Evolutionary conservation across 2,888 invertebrate genomes (phyloP), one percentile per base, ranked within the genome.

Genomic region (Sturmia bella): DNA sequence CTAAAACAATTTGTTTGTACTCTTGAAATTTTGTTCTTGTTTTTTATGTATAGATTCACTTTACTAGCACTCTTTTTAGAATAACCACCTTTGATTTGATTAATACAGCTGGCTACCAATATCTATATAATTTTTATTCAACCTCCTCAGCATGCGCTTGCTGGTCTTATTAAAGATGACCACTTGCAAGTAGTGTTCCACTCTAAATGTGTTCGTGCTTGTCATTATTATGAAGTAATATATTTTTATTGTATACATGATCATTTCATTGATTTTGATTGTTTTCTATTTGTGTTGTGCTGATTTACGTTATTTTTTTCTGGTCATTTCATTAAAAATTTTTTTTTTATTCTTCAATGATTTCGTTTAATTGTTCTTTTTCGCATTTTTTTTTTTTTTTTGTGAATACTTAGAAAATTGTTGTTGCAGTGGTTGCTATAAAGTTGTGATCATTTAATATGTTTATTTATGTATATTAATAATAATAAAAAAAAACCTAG

Each of bases 191-290:
- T 12, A 45, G 61, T 72, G 52, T 56, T 48, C 56, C 37, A 56
- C 11, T 48, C 32, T 43, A 6, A 24, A 24, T 69, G 56, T 56
- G 45, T 64, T 57, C 43, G 50, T 72, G 70, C 61, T 59, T 61
- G 32, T 59, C 17, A 70, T 57, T 64, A 72, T 66, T 79, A 73
- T 79, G 78, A 73, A 79, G 52, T 79, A 79, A 57, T 69, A 59
- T 59, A 32, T 32, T 9, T 32, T 32, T 59, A 19, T 72, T 72
- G 61, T 54, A 15, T 24, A 63, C 52, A 72, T 63, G 72, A 81
- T 77, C 72, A 73, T 73, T 77, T 81, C 76, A 81, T 81, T 81
- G 81, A 81, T 81, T 81, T 81, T 81, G 81, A 81, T 81, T 81
- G 77, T 81, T 81, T 81, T 81, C 73, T 69, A 61, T 77, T 81